Conservation (phyloP, 2,113 vertebrate species). For the Ursus arctos region DNA sequence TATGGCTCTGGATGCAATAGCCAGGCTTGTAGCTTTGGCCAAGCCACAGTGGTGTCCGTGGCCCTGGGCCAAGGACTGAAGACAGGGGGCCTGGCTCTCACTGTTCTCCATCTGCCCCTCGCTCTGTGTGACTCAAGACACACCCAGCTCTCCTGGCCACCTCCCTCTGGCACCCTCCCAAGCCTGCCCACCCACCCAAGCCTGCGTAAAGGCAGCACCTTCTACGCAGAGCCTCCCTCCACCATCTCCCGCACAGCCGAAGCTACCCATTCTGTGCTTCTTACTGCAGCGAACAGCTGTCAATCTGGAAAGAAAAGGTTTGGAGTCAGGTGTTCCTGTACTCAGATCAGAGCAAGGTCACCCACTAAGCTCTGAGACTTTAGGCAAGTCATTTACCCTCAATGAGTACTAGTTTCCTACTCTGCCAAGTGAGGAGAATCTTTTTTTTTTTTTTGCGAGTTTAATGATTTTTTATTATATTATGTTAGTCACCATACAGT, state of each 20-base stretch:
- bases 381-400: not conserved
- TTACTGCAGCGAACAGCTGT: not conserved
- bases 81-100: not conserved
- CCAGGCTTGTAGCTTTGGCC: not conserved
- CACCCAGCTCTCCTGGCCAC: rapidly evolving
- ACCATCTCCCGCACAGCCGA: not conserved
- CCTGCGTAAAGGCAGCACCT: no score
- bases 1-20: not conserved
- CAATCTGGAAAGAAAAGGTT: not conserved
- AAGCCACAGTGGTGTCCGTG: not conserved
- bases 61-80: not conserved
- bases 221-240: not conserved
- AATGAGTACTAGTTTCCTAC: not conserved
- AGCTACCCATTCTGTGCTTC: rapidly evolving
- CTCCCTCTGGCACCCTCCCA: not conserved
- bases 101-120: not conserved
- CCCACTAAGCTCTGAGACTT: not conserved
- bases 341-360: not conserved
- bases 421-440: not conserved
- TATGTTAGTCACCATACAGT: no score
- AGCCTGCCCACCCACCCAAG: not conserved
- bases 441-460: no score
- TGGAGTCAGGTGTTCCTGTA: not conserved
- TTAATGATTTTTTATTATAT: no score
- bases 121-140: not conserved